Base-by-base conservation (phyloP, 2,797 vertebrate genomes). In the Trichosurus vulpecula region DNA sequence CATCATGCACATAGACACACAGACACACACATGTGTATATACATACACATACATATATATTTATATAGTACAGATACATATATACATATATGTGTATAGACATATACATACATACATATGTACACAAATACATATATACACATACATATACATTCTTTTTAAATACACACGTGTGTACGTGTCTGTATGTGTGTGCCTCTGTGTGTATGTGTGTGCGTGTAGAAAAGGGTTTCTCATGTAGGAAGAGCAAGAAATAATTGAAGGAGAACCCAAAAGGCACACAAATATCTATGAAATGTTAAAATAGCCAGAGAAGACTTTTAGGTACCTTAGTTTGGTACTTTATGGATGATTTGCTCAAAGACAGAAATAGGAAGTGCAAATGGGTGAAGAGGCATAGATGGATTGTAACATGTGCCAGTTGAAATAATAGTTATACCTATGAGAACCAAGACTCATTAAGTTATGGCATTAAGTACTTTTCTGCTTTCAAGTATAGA, bases 291-390 rank as follows among this genome's bases (percentile, higher is more conserved):
- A 81, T 27, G 9, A 81, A 81, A 47, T 27, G 41, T 47, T 81
- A 47, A 25, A 81, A 81, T 81, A 81, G 22, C 19, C 66, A 81
- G n/a, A 47, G 22, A 47, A 81, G 9, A 81, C 41, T 81, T 47
- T 1, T 22, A 47, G 22, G 9, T 81, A 22, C 19, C 19, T 47
- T 81, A 22, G 0, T 47, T 47, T 2, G 8, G 1, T 3, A 47
- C 3, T 11, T 10, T 47, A 81, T 25, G 41, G 3, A 25, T 74
- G 0, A 81, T 81, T 81, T n/a, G 81, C 8, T 47, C 22, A 81
- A 47, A 25, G 8, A 47, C 3, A 47, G 10, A 27, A 8, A 3
- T 0, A 47, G 8, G 9, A 47, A 27, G 3, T 9, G 3, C 74
- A 81, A n/a, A n/a, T 25, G 9, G 2, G 41, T 81, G 41, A 47